These are phyloP conservation scores for Urocynchramus pylzowi DNA, from an alignment of 2,113 vertebrate genomes.

Conservation along the genomic window DNA sequence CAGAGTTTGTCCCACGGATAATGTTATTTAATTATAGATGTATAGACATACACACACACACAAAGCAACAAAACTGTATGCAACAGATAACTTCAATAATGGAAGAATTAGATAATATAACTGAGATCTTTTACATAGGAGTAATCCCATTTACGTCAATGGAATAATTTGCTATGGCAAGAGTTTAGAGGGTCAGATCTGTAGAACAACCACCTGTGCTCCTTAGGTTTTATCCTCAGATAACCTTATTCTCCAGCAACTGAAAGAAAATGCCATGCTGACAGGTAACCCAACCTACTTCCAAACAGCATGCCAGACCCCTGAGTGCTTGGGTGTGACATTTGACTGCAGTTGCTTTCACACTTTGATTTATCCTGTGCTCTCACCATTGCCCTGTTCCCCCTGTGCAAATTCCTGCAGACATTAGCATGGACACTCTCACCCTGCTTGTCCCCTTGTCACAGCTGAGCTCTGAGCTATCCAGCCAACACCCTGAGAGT, in stretches of 20 bases:
- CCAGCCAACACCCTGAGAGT: not conserved
- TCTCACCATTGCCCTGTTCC: not conserved
- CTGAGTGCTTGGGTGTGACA: not conserved
- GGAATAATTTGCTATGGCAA: not conserved
- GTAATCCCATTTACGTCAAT: not conserved
- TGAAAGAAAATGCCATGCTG: not conserved
- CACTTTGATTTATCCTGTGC: not conserved
- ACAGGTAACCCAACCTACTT: conserved; percentile 2
- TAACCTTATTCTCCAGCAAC: not conserved
- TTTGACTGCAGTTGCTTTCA: not conserved
- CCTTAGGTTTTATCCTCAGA: not conserved
- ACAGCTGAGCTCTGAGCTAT: not conserved
- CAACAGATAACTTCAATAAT: not conserved
- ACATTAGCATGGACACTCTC: not conserved
- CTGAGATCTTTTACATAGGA: not conserved
- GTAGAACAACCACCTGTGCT: not conserved
- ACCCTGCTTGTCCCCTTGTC: not conserved
- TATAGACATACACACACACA: not conserved
- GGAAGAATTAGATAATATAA: not conserved
- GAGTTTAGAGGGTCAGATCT: not conserved
- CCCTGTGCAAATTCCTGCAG: not conserved
- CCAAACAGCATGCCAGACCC: not conserved
- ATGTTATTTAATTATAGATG: not conserved
- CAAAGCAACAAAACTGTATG: not conserved
- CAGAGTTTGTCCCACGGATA: not conserved